Base-by-base conservation (phyloP, 2,888 invertebrate genomes). In the Macaria notata region DNA sequence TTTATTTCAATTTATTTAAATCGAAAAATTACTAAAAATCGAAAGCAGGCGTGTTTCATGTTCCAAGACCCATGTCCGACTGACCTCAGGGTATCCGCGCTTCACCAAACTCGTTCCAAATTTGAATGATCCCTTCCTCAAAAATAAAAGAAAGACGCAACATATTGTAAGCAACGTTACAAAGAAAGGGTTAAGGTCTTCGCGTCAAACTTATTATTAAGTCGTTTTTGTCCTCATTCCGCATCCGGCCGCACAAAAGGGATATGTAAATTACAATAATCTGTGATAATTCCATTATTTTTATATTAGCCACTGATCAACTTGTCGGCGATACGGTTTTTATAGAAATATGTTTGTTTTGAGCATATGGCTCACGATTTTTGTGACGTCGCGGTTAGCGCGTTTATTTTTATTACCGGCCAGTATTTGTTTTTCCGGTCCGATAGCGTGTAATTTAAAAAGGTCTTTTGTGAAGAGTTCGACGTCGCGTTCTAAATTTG, bases 231-330 rank as follows among this genome's bases (percentile, higher is more conserved):
- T 89, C 88, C 88, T 85, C 81, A 78, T 83, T 84, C 79, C 79
- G 80, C 79, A 86, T 91, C 90, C 90, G 88, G 89, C 83, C 68
- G 78, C 76, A 83, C 83, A 86, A 86, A 73, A 82, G 86, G 82
- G 82, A 88, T 86, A 89, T 88, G 82, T 88, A 89, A 89, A 90
- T 90, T 86, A 88, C 81, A 77, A 84, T 86, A 88, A 89, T 88
- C 88, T 83, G 81, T 87, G 86, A 88, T 90, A 88, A 90, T 89
- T 89, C 88, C 88, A 89, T 90, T 89, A 88, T 84, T 82, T 79
- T 73, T 75, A 78, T 81, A 84, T 86, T 84, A 86, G 79, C 71
- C 78, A 75, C 79, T 86, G 84, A 87, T 88, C 87, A 85, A 86
- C 83, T 84, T 89, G 88, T 90, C 88, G 78, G 68, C 85, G 71